These are phyloP conservation scores for Myopa testacea DNA, from an alignment of 2,888 invertebrate species.

Conservation along the genomic window DNA sequence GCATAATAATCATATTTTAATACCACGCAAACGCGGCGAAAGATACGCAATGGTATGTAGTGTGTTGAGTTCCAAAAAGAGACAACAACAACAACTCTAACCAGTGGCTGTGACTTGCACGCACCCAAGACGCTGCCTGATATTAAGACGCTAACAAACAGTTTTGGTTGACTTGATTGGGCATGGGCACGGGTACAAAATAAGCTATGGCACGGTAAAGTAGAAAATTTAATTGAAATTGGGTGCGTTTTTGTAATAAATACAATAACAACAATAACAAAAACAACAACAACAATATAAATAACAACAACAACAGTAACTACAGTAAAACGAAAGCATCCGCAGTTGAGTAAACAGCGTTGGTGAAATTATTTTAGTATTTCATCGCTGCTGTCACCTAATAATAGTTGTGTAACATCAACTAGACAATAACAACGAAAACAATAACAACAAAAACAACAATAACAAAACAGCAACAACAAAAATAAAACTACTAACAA, in stretches of 20 bases:
- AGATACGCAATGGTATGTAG: conserved; percentile 18
- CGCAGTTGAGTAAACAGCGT: neutral
- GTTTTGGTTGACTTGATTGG: neutral
- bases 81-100: neutral
- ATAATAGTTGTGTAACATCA: too few species aligned
- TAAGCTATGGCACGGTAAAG: neutral
- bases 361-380: conserved; percentile 1
- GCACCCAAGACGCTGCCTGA: conserved; percentile 6
- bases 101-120: neutral
- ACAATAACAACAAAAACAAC: too few species aligned
- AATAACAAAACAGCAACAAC: too few species aligned
- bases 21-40: conserved; percentile 6
- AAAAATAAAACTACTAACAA: too few species aligned
- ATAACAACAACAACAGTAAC: neutral
- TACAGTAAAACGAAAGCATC: neutral
- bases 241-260: conserved; percentile 11
- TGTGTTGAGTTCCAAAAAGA: conserved; percentile 7
- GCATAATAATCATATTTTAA: conserved; percentile 34
- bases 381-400: neutral
- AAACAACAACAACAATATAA: conserved; percentile 14
- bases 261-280: neutral
- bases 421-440: too few species aligned
- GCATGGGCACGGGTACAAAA: neutral
- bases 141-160: neutral
- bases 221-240: neutral